Evolutionary conservation across 1,140 invertebrate species (phyloP), one percentile per base, ranked within the genome.

Genomic region (Arctopsyche grandis): DNA sequence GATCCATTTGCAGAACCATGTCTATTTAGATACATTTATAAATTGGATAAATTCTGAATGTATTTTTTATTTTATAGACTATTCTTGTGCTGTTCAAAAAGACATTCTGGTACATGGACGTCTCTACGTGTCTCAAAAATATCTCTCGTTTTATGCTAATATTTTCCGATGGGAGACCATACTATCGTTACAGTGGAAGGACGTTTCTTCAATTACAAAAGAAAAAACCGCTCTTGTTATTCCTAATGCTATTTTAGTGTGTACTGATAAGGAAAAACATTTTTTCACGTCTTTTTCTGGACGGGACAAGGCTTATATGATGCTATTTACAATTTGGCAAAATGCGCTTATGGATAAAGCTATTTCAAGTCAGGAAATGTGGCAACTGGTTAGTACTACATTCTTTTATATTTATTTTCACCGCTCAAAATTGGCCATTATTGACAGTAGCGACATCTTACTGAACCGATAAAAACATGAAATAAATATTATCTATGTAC

Each of bases 301-400:
- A 21, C 88, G 97, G 58, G 97, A 99, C 88, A 98, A 98, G 86
- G 93, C 96, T 0, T 98, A 96, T 90, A 90, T 98, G 83, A 98
- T 97, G 94, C 90, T 98, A 83, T 98, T 98, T 89, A 91, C 96
- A 83, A 92, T 98, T 82, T 98, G 97, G 97, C 97, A 98, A 89
- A 98, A 97, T 91, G 95, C 95, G 80, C 91, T 98, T 48, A 92
- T 98, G 89, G 95, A 96, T 84, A 93, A 97, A 91, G 94, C 93
- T 79, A 94, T 98, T 91, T 91, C 91, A 81, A 92, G 92, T 71
- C 92, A 94, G 84, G 95, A 98, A 88, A 92, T 98, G 87, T 98
- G 96, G 96, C 93, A 95, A 85, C 94, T 93, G 91, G 91, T 91
- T 84, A 83, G 88, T 87, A 16, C 3, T 14, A 38, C 7, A 38